Evolutionary conservation across 2,797 vertebrate species (phyloP), one percentile per base, ranked within the genome.

Genomic region (Borostomias antarcticus): DNA sequence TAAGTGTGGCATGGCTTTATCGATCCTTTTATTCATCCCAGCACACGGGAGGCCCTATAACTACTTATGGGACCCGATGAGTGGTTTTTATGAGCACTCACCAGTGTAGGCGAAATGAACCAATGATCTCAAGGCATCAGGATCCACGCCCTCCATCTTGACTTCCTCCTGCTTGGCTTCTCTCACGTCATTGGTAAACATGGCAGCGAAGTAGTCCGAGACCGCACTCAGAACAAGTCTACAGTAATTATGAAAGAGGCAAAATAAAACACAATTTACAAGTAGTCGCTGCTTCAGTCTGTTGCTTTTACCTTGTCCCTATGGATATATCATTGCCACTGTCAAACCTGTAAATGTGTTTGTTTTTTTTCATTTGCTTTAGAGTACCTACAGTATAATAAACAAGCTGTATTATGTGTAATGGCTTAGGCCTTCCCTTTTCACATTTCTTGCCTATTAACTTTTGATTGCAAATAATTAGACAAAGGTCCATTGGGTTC

Each of bases 91-190:
- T 47, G 64, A 86, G 82, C 69, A 86, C 93, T 91, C 89, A 98
- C 97, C 96, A 72, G 96, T 98, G 86, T 99, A 99, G 68, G 96
- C 96, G 8, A 97, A 99, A 76, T 91, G 94, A 83, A 99, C 97
- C 83, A 99, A 88, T 2, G 97, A 94, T 83, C 92, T 92, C 64
- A 99, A 91, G 0, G 96, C 97, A 35, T 95, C 94, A 0, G 98
- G 96, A 76, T 99, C 97, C 9, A 99, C 92, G 57, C 96, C 96
- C 79, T 99, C 97, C 95, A 99, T 98, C 87, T 94, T 99, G 86
- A 99, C 93, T 87, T 99, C 98, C 76, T 99, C 95, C 83, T 98
- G 94, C 83, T 96, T 99, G 0, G 97, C 96, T 79, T 99, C 97
- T 63, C 92, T 90, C 66, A 99, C 95, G 0, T 99, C 96, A 23